Evolutionary conservation across 2,797 vertebrate genomes (phyloP), one percentile per base, ranked within the genome.

Genomic region (Cossypha niveicapilla): DNA sequence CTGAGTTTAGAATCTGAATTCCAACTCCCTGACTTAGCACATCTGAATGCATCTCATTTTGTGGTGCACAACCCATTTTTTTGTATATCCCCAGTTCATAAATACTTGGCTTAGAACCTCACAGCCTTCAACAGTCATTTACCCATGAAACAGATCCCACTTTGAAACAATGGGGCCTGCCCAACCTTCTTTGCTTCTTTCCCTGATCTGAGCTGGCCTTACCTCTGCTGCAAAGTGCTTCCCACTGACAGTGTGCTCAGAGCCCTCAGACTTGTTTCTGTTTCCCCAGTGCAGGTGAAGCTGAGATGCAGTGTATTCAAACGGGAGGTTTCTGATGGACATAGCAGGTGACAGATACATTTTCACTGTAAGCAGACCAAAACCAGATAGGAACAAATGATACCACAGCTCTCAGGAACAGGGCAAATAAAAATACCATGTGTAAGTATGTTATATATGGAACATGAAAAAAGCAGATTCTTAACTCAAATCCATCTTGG

Each of bases 201-300:
- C 19, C 25, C 12, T 37, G 13, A 0, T 23, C 7, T 28, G n/a
- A 25, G n/a, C 47, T 58, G 30, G 7, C 47, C 96, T 98, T 97
- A 99, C 99, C 98, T 99, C 99, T 10, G 98, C 99, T 18, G 98
- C 97, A 53, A 98, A 99, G 94, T 98, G 98, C 80, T 97, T 98
- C 62, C 98, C 98, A 6, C 98, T 96, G 41, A 99, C 60, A 0
- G 96, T 98, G 96, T 99, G 99, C 60, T 99, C 99, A 0, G 99
- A 99, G 71, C 99, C 99, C 5, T 94, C 78, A 0, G 98, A 98
- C 70, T 85, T 96, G n/a, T 87, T 95, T 21, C 82, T 75, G 80
- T 98, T 98, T 30, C 99, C 99, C 99, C 99, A 99, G 97, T 99
- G 99, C 25, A 99, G 97, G 88, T 99, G 99, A 35, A 99, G 98